These are phyloP conservation scores for Diabrotica undecimpunctata DNA, from an alignment of 1,140 invertebrate genomes.

Conservation along the genomic window DNA sequence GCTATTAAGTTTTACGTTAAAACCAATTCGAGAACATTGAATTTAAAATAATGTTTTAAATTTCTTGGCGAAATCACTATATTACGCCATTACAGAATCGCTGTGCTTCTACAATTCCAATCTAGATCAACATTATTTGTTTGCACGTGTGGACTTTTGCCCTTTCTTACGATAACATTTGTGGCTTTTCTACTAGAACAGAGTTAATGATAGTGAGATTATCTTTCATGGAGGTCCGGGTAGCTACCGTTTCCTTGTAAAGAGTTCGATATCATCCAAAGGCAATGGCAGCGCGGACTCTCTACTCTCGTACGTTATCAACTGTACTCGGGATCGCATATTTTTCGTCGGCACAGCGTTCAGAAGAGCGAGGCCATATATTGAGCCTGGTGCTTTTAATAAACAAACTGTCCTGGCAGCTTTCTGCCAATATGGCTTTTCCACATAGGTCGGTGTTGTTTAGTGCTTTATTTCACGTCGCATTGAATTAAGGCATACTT, in stretches of 20 bases:
- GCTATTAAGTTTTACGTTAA: no score
- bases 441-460: constrained; percentile 8
- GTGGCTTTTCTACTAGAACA: constrained; percentile 3
- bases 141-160: background rate
- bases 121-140: constrained; percentile 2
- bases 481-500: constrained; percentile 14
- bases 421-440: constrained; percentile 20
- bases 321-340: constrained; percentile 2
- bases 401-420: constrained; percentile 23
- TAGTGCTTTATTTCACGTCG: constrained; percentile 10
- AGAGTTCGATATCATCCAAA: constrained; percentile 6
- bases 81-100: background rate
- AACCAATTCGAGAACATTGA: no score
- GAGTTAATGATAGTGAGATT: constrained; percentile 10
- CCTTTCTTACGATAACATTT: background rate
- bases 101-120: background rate
- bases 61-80: background rate
- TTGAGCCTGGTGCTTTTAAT: constrained; percentile 22
- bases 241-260: constrained; percentile 11
- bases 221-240: constrained; percentile 6
- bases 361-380: constrained; percentile 21
- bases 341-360: constrained; percentile 22
- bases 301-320: constrained; percentile 2
- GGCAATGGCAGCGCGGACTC: constrained; percentile 4
- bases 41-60: background rate